Evolutionary conservation across 2,888 invertebrate species (phyloP).

Genomic region (Chorisops tibialis): DNA sequence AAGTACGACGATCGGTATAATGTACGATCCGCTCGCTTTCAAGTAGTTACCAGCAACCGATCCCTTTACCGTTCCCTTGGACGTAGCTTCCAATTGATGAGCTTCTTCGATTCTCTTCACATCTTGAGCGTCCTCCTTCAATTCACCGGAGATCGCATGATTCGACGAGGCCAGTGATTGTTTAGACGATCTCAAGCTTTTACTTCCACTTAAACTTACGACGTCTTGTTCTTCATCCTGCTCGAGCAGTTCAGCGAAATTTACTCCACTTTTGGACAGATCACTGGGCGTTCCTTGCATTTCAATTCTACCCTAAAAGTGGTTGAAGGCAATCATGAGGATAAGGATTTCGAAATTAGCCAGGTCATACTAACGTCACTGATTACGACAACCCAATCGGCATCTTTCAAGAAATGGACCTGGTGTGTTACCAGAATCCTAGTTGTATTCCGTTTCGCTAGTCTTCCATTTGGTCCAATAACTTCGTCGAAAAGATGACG

Average conservation of each 20-base stretch:
- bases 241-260: constrained; percentile 55
- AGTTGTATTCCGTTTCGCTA: constrained; percentile 56
- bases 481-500: constrained; percentile 68
- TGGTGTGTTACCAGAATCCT: constrained; percentile 73
- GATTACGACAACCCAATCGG: constrained; percentile 58
- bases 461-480: constrained; percentile 54
- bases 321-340: constrained; percentile 11
- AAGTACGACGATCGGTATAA: constrained; percentile 50
- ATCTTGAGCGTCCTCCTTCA: constrained; percentile 41
- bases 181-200: constrained; percentile 21
- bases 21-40: constrained; percentile 54
- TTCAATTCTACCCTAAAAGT: constrained; percentile 52
- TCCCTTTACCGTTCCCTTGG: constrained; percentile 52
- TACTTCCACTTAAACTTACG: constrained; percentile 28
- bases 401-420: constrained; percentile 62
- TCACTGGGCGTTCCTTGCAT: constrained; percentile 53
- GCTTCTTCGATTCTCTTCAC: constrained; percentile 27
- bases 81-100: constrained; percentile 46
- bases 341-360: constrained; percentile 36
- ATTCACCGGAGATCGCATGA: constrained; percentile 37
- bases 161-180: constrained; percentile 23
- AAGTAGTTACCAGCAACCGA: constrained; percentile 54
- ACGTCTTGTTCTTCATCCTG: constrained; percentile 50
- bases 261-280: constrained; percentile 52
- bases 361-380: constrained; percentile 55